Percentiles rank a stretch among this genome's conserved stretches.
Conservation (phyloP, 2,888 invertebrate genomes). For the Heliconius sara region DNA sequence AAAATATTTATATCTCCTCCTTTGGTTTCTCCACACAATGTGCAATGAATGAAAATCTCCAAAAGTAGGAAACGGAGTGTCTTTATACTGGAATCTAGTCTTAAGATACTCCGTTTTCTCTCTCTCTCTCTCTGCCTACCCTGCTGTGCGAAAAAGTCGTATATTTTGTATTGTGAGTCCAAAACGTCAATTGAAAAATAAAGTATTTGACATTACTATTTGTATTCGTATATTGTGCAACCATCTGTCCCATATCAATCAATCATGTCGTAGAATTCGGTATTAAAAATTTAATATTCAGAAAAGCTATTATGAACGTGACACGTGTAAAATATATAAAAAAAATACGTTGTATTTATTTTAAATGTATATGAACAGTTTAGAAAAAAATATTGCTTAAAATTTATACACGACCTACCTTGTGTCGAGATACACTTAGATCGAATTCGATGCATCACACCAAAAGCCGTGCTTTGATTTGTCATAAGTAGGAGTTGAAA, state of each 20-base stretch:
- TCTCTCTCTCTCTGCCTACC: background rate
- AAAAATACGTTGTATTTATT: background rate
- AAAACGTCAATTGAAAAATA: background rate
- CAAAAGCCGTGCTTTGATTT: too few relatives aligned
- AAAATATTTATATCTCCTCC: background rate
- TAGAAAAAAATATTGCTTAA: background rate
- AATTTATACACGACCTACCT: background rate
- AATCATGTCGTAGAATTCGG: conserved; percentile 61
- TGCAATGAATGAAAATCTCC: background rate
- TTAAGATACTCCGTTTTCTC: too few relatives aligned
- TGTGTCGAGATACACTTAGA: too few relatives aligned
- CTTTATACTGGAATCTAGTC: background rate
- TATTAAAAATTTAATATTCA: conserved; percentile 21
- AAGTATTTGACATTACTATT: conserved; percentile 10
- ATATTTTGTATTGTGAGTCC: background rate
- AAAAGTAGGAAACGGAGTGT: background rate
- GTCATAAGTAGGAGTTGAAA: too few relatives aligned
- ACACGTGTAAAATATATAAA: background rate
- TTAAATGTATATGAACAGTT: background rate
- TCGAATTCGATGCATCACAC: too few relatives aligned
- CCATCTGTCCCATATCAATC: conserved; percentile 72
- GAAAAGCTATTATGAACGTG: conserved; percentile 17
- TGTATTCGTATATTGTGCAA: conserved; percentile 63
- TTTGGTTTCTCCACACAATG: too few relatives aligned
- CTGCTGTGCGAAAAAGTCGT: background rate